Evolutionary conservation across 1,140 invertebrate genomes (phyloP).

Genomic region (Bombus picipes): DNA sequence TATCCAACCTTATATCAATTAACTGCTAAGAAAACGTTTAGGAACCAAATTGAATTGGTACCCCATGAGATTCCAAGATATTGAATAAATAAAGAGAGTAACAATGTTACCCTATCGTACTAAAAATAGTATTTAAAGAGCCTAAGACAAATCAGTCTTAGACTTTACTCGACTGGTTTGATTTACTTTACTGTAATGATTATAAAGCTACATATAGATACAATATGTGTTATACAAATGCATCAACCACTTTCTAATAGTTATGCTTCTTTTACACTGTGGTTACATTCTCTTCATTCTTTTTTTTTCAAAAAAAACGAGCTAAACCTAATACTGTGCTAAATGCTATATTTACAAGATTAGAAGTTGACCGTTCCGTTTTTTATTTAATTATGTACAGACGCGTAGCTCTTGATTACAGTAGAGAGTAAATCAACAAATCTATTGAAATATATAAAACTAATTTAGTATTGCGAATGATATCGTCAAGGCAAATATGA

Average conservation of each 20-base stretch:
- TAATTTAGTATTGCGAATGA: slow-evolving; percentile 40
- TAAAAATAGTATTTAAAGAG: slow-evolving; percentile 66
- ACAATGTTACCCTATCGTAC: slow-evolving; percentile 51
- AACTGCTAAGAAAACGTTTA: slow-evolving; percentile 37
- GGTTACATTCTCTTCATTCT: background rate
- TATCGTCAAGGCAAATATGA: slow-evolving; percentile 46
- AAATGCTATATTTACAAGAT: slow-evolving; percentile 62
- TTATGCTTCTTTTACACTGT: slow-evolving; percentile 41
- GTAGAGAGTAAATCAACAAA: slow-evolving; percentile 52
- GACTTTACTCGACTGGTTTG: slow-evolving; percentile 64
- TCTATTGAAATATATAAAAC: slow-evolving; percentile 57
- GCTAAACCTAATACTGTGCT: slow-evolving; percentile 55
- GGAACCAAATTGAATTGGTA: slow-evolving; percentile 5
- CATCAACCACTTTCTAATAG: slow-evolving; percentile 60
- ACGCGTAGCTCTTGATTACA: slow-evolving; percentile 18
- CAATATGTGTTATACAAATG: slow-evolving; percentile 58
- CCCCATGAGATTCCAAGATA: slow-evolving; percentile 49
- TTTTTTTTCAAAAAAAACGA: slow-evolving; percentile 6
- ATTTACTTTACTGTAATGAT: slow-evolving; percentile 63
- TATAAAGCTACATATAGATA: slow-evolving; percentile 61
- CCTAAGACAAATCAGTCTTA: slow-evolving; percentile 50
- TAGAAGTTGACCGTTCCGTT: slow-evolving; percentile 16
- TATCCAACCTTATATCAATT: slow-evolving; percentile 17
- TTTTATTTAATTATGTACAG: slow-evolving; percentile 55
- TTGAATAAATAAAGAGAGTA: slow-evolving; percentile 65